Conservation (phyloP, 2,113 vertebrate species). For the Lampris incognitus region DNA sequence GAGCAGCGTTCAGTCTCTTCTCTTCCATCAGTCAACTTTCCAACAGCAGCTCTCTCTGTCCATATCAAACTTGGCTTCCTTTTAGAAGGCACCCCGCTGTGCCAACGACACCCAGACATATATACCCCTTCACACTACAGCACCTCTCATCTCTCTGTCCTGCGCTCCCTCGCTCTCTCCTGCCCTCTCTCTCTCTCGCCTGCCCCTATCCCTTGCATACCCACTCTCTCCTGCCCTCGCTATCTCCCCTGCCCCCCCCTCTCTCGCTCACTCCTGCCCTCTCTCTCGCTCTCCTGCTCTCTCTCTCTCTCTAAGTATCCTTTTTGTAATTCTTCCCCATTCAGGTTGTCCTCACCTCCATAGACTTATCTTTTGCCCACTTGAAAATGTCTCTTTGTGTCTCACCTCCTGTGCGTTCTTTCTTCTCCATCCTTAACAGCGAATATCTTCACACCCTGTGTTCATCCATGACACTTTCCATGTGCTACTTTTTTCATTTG, state of each 20-base stretch:
- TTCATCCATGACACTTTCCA: slow-evolving; percentile 46
- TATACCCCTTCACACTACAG: slow-evolving; percentile 62
- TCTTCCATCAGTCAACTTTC: slow-evolving; percentile 62
- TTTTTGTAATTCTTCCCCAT: slow-evolving; percentile 48
- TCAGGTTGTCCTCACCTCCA: slow-evolving; percentile 29
- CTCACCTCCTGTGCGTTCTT: slow-evolving; percentile 15
- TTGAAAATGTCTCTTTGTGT: slow-evolving; percentile 42
- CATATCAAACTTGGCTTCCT: slow-evolving; percentile 60
- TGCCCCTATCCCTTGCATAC: not conserved
- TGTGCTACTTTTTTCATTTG: slow-evolving; percentile 38
- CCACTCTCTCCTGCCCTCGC: not conserved
- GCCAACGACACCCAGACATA: slow-evolving; percentile 70
- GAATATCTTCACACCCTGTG: slow-evolving; percentile 48
- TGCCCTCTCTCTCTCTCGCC: slow-evolving; percentile 2
- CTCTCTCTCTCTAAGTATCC: not conserved
- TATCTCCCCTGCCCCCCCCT: slow-evolving; percentile 27
- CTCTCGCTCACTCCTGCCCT: not conserved
- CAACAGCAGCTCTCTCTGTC: slow-evolving; percentile 45
- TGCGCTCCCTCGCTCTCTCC: slow-evolving; percentile 65
- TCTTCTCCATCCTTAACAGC: slow-evolving; percentile 28
- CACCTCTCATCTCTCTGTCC: slow-evolving; percentile 64
- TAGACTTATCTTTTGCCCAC: slow-evolving; percentile 32
- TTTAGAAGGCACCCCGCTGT: slow-evolving; percentile 66
- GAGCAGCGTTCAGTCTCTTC: slow-evolving; percentile 62
- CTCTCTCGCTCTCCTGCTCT: slow-evolving; percentile 21